Evolutionary conservation across 2,113 vertebrate species (phyloP).

Genomic region (Microcebus ravelobensis): DNA sequence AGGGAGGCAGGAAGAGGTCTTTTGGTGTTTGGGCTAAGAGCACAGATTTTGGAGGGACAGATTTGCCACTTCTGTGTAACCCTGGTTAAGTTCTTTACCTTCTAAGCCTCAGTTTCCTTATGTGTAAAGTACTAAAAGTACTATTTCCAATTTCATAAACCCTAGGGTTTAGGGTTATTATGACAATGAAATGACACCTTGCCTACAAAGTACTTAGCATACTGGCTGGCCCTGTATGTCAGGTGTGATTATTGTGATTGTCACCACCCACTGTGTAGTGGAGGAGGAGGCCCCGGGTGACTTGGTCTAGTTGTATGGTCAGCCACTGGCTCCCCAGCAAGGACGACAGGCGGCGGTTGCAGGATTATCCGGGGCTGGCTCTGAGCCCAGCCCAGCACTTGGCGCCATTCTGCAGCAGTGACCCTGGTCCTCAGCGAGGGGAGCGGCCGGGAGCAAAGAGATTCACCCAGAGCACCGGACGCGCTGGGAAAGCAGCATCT

Average conservation of each 20-base stretch:
- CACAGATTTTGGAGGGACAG: background rate
- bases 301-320: background rate
- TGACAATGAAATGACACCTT: background rate
- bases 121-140: background rate
- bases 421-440: background rate
- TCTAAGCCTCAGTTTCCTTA: background rate
- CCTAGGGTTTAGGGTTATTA: background rate
- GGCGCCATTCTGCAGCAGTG: background rate
- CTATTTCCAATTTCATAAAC: background rate
- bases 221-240: background rate
- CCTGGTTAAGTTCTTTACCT: background rate
- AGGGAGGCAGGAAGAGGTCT: background rate
- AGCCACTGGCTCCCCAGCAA: background rate
- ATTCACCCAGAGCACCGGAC: background rate
- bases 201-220: background rate
- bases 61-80: background rate
- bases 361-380: background rate
- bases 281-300: background rate
- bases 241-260: too few relatives aligned
- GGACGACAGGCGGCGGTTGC: background rate
- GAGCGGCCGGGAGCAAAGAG: background rate
- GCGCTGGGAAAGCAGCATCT: background rate
- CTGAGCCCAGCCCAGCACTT: background rate
- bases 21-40: background rate
- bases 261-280: background rate